phyloP scores from a whole-genome alignment of 2,113 vertebrate species.

The Egretta garzetta region DNA sequence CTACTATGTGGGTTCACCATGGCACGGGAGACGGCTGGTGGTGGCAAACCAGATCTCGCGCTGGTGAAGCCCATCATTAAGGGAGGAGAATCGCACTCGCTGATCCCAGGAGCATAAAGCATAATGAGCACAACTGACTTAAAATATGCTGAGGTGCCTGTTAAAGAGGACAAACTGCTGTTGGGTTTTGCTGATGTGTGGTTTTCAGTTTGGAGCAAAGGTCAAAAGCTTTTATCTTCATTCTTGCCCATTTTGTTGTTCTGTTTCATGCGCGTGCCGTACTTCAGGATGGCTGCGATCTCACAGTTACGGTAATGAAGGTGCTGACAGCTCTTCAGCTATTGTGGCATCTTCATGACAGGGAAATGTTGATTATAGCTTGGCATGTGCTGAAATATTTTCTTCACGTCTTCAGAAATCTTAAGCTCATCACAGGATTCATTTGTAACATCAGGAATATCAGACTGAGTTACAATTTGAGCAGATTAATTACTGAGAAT shows the following conservation, averaged over 20 bases:
- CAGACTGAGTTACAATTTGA: constrained; percentile 24
- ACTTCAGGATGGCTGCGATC: background rate
- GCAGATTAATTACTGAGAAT: constrained; percentile 57
- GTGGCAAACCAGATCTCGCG: background rate
- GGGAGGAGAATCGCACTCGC: background rate
- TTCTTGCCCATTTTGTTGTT: background rate
- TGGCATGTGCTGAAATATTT: background rate
- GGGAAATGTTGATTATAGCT: background rate
- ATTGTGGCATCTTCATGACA: background rate
- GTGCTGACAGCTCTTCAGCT: background rate
- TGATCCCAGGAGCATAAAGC: background rate
- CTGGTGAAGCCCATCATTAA: background rate
- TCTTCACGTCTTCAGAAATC: background rate
- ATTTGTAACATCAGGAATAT: background rate
- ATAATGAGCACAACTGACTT: background rate
- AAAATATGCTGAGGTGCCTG: background rate
- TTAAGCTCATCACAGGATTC: background rate
- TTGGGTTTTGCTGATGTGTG: background rate
- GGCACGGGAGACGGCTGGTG: background rate
- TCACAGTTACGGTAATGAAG: background rate
- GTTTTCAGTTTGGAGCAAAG: constrained; percentile 23
- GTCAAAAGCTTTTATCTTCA: constrained; percentile 12
- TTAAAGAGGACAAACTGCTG: background rate
- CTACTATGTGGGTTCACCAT: rapidly evolving
- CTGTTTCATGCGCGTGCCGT: rapidly evolving